phyloP scores from a whole-genome alignment of 2,113 vertebrate genomes.

The Hypanus sabinus region DNA sequence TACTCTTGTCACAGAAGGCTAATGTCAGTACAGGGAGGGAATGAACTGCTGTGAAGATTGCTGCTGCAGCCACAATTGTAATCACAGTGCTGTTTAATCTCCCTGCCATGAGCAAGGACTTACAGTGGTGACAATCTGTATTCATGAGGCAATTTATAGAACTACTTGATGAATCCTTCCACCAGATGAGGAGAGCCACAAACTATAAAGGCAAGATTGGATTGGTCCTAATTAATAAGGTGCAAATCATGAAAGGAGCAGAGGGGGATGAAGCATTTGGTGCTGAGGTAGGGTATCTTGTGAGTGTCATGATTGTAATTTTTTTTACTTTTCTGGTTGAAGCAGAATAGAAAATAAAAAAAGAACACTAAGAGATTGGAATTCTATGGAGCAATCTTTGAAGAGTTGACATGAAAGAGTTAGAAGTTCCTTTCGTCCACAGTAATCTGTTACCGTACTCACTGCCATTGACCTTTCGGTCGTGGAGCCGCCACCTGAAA shows the following conservation, averaged over 20 bases:
- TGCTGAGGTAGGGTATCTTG: too few relatives aligned
- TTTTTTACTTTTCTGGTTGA: conserved; percentile 19
- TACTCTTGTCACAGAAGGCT: neutral
- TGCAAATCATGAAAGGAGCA: neutral
- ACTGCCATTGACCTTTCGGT: too few relatives aligned
- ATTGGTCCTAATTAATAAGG: neutral
- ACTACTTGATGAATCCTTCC: conserved; percentile 29
- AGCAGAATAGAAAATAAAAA: conserved; percentile 17
- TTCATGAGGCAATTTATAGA: conserved; percentile 28
- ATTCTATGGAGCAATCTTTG: neutral
- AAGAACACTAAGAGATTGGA: neutral
- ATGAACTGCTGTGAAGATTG: neutral
- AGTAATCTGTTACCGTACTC: too few relatives aligned
- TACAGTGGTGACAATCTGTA: conserved; percentile 20
- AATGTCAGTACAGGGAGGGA: too few relatives aligned
- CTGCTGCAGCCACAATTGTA: neutral
- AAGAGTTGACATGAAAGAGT: neutral
- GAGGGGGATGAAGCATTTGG: neutral
- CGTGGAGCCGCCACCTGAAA: too few relatives aligned
- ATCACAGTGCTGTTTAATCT: conserved; percentile 18
- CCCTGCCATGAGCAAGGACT: neutral
- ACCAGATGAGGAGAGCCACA: neutral
- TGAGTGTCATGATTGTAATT: neutral
- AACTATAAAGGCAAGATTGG: neutral
- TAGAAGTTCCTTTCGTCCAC: too few relatives aligned